Evolutionary conservation across 1,140 invertebrate species (phyloP), one percentile per base, ranked within the genome.

Genomic region (Lysiphlebus fabarum): DNA sequence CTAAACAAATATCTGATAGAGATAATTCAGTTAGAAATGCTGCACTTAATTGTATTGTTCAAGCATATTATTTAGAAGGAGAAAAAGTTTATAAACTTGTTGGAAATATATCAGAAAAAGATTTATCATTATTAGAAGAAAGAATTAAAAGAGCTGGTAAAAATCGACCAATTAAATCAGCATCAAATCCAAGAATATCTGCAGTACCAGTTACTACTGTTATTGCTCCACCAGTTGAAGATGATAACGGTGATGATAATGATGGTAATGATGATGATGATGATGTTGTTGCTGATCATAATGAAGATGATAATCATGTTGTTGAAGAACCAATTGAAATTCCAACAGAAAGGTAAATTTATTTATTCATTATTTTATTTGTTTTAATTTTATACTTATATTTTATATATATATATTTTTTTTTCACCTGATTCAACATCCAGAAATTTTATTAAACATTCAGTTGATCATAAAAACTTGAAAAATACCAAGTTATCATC

Each of bases 1-100:
- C 95, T 1, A 88, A 90, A 48, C 95, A 97, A 72, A 97, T 99
- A 68, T 89, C 92, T 1, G 96, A 99, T 79, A 80, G 95, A 38
- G 96, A 99, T 78, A 98, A 95, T 79, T 87, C 89, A n/a, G 96
- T 99, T 44, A 83, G 96, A 54, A 97, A 92, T 76, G 95, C 95
- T 9, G 95, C 96, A 2, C 81, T 99, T 3, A 99, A 98, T 80
- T 93, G 92, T 67, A 86, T 97, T 47, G 91, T 97, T 11, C 87
- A 90, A 67, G 95, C 91, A 0, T 98, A 94, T 75, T 90, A 90
- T 73, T 82, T 95, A 26, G 89, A 95, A 62, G 95, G 95, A 0
- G 95, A 98, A 70, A 87, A 87, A 74, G 83, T 98, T 1, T 96
- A 89, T 73, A 96, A 96, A 79, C 86, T 92, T 70, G 88, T 98